phyloP scores from a whole-genome alignment of 2,113 vertebrate genomes.

The Isichthys henryi region DNA sequence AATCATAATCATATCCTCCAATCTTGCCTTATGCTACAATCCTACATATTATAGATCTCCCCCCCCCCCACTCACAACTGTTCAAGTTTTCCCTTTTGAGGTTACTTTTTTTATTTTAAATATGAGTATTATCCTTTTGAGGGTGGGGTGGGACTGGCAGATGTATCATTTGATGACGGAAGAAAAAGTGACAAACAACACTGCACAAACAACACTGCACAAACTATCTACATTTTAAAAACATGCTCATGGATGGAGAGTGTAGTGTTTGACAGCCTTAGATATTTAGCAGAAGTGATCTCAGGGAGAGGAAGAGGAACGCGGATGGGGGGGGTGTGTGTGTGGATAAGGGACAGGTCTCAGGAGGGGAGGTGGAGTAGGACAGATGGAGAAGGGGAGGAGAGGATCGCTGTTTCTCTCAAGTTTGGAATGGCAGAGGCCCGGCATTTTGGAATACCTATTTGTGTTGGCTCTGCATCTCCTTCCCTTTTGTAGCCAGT shows the following conservation, averaged over 20 bases:
- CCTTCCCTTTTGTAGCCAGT: conserved; percentile 39
- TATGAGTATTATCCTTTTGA: neutral
- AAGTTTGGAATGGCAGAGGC: conserved; percentile 65
- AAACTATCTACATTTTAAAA: neutral
- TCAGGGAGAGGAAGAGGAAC: neutral
- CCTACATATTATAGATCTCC: neutral
- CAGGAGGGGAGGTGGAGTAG: conserved; percentile 30
- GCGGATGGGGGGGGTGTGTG: neutral
- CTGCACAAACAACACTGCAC: neutral
- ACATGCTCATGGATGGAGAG: neutral
- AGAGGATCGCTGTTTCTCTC: conserved; percentile 58
- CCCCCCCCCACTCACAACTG: neutral
- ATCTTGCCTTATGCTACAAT: neutral
- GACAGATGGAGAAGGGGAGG: neutral
- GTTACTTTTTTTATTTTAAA: neutral
- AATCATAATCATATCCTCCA: neutral
- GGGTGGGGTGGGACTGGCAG: neutral
- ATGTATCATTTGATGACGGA: neutral
- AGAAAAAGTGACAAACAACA: neutral
- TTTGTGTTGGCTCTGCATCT: conserved; percentile 56
- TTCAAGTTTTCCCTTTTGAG: neutral
- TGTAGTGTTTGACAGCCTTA: neutral
- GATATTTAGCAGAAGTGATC: conserved; percentile 13
- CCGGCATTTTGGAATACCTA: conserved; percentile 55
- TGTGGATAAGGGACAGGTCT: conserved; percentile 46